Evolutionary conservation across 2,888 invertebrate species (phyloP), one percentile per base, ranked within the genome.

Genomic region (Drosophila conformis): DNA sequence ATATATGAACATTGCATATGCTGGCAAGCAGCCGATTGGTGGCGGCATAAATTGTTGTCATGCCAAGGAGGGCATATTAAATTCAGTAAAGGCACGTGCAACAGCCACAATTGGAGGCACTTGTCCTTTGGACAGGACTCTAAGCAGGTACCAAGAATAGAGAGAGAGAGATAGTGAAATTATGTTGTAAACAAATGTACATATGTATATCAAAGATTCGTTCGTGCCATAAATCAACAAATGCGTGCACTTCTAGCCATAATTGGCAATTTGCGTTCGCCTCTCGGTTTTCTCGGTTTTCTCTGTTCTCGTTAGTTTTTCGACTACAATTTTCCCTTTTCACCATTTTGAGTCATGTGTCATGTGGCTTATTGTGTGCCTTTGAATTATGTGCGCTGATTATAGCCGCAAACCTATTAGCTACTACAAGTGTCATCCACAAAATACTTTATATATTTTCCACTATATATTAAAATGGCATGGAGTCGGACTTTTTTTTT

Each of bases 251-350:
- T 83, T 78, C 70, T 80, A 73, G 53, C 73, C 82, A 87, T 86
- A 86, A 86, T 86, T 86, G 86, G 80, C 86, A 86, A 86, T 86
- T 86, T 86, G 82, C 79, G 78, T 85, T 82, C 73, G 63, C 75
- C 66, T 69, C 73, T 78, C 63, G 77, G 35, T 62, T 59, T 63
- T 59, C 68, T 73, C 63, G 77, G 35, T 59, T 59, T 63, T 59
- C 68, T 73, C 63, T 73, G 36, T 64, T 59, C 63, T 58, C 56
- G 75, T 84, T 83, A 86, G 83, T 83, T 82, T 71, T 69, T 59
- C 27, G 27, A 27, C 53, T 6, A 2, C 21, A 21, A 0, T 15
- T 15, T 40, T 38, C 36, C 25, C 40, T 40, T 11, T 29, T 18
- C n/a, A 35, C 52, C 48, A 51, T 29, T 52, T 46, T 53, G 54